Base-by-base conservation (phyloP, 2,797 vertebrate species). In the Toxotes lorentzi region DNA sequence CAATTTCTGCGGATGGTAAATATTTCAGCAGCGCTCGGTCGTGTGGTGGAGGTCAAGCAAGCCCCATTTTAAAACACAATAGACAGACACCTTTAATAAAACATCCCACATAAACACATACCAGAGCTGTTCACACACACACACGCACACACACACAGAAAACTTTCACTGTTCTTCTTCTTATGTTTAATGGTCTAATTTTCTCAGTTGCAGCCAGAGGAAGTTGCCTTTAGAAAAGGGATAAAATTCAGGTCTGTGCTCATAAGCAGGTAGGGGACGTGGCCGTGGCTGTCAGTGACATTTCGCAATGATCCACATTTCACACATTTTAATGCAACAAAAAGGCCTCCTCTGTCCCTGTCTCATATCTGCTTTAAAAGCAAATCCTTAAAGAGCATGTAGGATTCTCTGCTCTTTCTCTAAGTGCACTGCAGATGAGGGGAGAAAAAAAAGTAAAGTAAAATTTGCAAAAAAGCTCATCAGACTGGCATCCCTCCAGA, bases 11-110 rank as follows among this genome's bases (percentile, higher is more conserved):
- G 34, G 87, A 81, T 84, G 88, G 73, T 91, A 90, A 88, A 92
- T 92, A 91, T 93, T 91, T 91, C 86, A 90, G 41, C 79, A 62
- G 86, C 9, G 73, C 84, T 74, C 21, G 65, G 82, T 78, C 66
- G 73, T 47, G 43, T 47, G 16, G 76, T 79, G 83, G 82, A 91
- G 92, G 92, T 90, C 88, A 83, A 76, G 77, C 81, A 17, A 77
- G 78, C 85, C 85, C 84, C 32, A 51, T 82, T 86, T 90, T 79
- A 86, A 90, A 90, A 84, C 72, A 86, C 86, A 88, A 90, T 79
- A 87, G 84, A 93, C 77, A 74, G 86, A 82, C 81, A 75, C 73
- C 88, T 90, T 91, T 86, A 86, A 90, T 91, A 90, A 89, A 88
- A 90, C 85, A 85, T 76, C 60, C 58, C 82, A 80, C 79, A 75